phyloP scores from a whole-genome alignment of 2,113 vertebrate species.

The Xenopus tropicalis region DNA sequence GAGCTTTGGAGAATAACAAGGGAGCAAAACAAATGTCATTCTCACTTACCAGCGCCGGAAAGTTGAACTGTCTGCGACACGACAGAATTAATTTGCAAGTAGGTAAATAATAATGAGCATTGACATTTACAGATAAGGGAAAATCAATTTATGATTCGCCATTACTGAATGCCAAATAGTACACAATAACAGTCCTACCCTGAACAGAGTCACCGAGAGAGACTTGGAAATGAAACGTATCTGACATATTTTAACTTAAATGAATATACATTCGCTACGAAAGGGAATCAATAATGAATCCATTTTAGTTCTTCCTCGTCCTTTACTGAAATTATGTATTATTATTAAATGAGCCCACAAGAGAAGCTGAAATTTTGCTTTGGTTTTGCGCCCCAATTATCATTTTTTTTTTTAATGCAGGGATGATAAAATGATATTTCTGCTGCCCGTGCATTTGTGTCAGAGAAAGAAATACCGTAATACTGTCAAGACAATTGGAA shows the following conservation, averaged over 20 bases:
- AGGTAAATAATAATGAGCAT: slow-evolving; percentile 26
- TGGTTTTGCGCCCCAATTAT: slow-evolving; percentile 24
- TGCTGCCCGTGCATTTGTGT: slow-evolving; percentile 28
- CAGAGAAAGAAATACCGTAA: slow-evolving; percentile 9
- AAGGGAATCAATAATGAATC: slow-evolving; percentile 16
- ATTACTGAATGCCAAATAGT: slow-evolving; percentile 37
- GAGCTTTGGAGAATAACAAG: slow-evolving; percentile 42
- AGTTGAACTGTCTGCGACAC: slow-evolving; percentile 26
- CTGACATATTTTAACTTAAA: slow-evolving; percentile 5
- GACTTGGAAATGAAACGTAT: slow-evolving; percentile 30
- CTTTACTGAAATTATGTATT: slow-evolving; percentile 40
- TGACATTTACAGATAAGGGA: slow-evolving; percentile 34
- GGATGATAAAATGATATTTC: slow-evolving; percentile 32
- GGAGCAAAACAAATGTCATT: slow-evolving; percentile 25
- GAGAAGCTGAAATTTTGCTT: background rate
- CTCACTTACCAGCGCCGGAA: slow-evolving; percentile 38
- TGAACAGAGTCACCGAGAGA: slow-evolving; percentile 12
- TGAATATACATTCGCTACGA: slow-evolving; percentile 24
- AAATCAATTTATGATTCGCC: slow-evolving; percentile 19
- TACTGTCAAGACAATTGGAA: slow-evolving; percentile 37
- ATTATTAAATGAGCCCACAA: slow-evolving; percentile 32
- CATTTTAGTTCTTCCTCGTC: slow-evolving; percentile 3
- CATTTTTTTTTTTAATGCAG: slow-evolving; percentile 22
- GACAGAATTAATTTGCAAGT: slow-evolving; percentile 43
- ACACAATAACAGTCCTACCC: slow-evolving; percentile 25